Evolutionary conservation across 2,888 invertebrate species (phyloP).

Genomic region (Athalia cordata): DNA sequence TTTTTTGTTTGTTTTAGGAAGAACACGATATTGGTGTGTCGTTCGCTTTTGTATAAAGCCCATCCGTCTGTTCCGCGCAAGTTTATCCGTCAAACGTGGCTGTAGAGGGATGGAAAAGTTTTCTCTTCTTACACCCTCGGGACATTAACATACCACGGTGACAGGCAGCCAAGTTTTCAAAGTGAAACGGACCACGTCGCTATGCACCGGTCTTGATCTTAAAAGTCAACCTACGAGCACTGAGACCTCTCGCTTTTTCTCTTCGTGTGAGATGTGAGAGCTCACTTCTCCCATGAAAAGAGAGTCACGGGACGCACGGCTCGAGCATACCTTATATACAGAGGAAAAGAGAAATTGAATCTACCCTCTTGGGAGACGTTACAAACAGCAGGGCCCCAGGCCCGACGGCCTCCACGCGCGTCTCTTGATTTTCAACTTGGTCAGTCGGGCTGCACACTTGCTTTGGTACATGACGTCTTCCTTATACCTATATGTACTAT

Average conservation of each 20-base stretch:
- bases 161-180: constrained; percentile 20
- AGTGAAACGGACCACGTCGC: constrained; percentile 27
- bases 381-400: constrained; percentile 41
- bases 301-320: constrained; percentile 26
- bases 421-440: constrained; percentile 40
- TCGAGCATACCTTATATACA: neutral
- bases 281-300: constrained; percentile 29
- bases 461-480: neutral
- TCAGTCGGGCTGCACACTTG: constrained; percentile 2
- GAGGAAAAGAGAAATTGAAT: constrained; percentile 46
- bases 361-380: constrained; percentile 45
- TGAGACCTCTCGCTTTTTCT: neutral
- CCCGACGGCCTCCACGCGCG: neutral
- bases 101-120: constrained; percentile 1
- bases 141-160: constrained; percentile 31
- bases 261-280: constrained; percentile 26
- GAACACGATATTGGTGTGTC: too few relatives aligned
- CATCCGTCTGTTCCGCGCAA: neutral
- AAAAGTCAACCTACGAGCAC: constrained; percentile 17
- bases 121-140: constrained; percentile 14
- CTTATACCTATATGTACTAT: neutral
- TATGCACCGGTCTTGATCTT: constrained; percentile 28
- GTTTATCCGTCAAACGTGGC: constrained; percentile 16
- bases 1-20: too few relatives aligned
- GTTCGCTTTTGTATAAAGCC: too few relatives aligned